Evolutionary conservation across 2,888 invertebrate species (phyloP).

Genomic region (Tenthredo notha): DNA sequence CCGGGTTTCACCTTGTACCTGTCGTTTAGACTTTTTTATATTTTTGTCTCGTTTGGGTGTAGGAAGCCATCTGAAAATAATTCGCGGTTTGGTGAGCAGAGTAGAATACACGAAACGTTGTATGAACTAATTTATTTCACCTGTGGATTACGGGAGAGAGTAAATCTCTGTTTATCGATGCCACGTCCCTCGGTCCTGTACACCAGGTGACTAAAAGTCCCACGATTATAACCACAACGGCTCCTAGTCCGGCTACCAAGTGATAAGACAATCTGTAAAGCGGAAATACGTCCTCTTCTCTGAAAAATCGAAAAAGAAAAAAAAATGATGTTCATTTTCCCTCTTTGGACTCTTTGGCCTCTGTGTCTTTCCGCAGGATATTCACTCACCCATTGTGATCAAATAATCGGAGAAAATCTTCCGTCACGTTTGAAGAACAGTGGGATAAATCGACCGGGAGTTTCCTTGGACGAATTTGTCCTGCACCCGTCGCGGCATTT

Average conservation of each 20-base stretch:
- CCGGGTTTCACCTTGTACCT: not conserved
- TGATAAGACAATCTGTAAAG: conserved; percentile 90
- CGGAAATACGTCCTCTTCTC: conserved; percentile 83
- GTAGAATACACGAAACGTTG: not conserved
- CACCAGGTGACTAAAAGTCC: conserved; percentile 84
- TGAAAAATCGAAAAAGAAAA: conserved; percentile 53
- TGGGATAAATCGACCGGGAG: conserved; percentile 79
- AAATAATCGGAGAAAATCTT: conserved; percentile 69
- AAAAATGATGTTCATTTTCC: not conserved
- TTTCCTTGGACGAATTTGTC: conserved; percentile 81
- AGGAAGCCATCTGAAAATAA: conserved; percentile 9
- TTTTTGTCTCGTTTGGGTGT: not conserved
- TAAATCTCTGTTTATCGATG: conserved; percentile 81
- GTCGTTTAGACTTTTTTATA: not conserved
- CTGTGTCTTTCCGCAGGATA: not conserved
- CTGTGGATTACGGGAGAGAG: conserved; percentile 83
- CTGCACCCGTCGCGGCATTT: conserved; percentile 83
- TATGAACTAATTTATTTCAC: conserved; percentile 65
- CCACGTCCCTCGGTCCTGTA: conserved; percentile 80
- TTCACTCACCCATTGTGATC: conserved; percentile 59
- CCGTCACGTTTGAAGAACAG: conserved; percentile 76
- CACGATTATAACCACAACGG: conserved; percentile 84
- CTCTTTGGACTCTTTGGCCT: not conserved
- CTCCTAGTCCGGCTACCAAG: conserved; percentile 90
- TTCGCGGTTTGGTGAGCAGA: not conserved